Evolutionary conservation across 2,113 vertebrate species (phyloP).

Genomic region (Zapornia atra): DNA sequence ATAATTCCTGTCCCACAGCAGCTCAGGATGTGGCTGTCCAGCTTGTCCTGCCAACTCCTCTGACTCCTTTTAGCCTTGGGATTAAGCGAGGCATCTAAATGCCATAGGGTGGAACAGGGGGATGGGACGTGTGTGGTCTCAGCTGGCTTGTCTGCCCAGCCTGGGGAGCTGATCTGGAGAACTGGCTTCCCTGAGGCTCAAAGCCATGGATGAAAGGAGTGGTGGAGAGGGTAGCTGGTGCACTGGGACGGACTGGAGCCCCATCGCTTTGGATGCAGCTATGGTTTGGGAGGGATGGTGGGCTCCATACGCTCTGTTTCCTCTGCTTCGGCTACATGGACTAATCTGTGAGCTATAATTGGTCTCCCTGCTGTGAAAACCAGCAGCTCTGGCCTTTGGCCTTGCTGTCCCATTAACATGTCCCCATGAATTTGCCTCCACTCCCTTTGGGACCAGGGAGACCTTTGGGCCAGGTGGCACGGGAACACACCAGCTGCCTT

Average conservation of each 20-base stretch:
- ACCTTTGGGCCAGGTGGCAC: neutral
- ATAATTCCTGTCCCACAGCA: neutral
- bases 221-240: neutral
- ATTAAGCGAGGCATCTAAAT: neutral
- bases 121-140: neutral
- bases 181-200: neutral
- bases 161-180: neutral
- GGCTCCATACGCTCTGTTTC: neutral
- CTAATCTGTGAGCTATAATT: neutral
- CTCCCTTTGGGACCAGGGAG: neutral
- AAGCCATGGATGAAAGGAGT: neutral
- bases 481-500: neutral
- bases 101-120: neutral
- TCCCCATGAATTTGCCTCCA: neutral
- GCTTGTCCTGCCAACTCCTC: slow-evolving; percentile 3
- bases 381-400: neutral
- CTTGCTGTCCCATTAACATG: neutral
- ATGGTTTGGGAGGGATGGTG: fast-evolving
- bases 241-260: neutral
- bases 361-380: neutral
- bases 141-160: neutral
- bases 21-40: neutral
- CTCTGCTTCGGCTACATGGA: neutral
- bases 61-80: neutral
- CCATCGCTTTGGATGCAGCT: neutral